phyloP scores from a whole-genome alignment of 2,797 vertebrate species.

The Pempheris klunzingeri region DNA sequence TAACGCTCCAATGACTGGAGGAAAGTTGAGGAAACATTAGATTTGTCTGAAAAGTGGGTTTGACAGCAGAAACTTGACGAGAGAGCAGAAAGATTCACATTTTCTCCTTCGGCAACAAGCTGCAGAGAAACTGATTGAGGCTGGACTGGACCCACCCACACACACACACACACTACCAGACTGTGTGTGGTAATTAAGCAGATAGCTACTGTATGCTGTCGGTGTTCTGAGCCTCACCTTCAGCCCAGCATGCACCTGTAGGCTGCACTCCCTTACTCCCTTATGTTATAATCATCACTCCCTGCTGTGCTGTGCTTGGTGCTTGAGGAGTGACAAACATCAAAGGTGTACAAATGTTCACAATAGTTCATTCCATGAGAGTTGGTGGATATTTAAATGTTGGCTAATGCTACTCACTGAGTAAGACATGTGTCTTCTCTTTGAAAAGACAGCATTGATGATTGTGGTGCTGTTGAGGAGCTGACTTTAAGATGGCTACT shows the following conservation, averaged over 20 bases:
- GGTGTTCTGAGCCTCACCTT: no score
- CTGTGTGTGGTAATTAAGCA: constrained; percentile 10
- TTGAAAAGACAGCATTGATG: no score
- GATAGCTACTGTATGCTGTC: no score
- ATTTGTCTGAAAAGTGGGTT: constrained; percentile 66
- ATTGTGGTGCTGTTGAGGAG: neutral
- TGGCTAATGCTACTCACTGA: neutral
- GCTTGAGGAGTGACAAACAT: neutral
- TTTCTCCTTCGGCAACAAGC: constrained; percentile 42
- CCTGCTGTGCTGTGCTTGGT: neutral
- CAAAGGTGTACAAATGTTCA: neutral
- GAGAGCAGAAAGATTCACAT: constrained; percentile 30
- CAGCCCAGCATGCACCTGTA: no score
- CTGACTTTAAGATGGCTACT: neutral
- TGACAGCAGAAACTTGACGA: constrained; percentile 52
- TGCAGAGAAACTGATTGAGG: constrained; percentile 29
- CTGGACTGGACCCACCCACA: constrained; percentile 24
- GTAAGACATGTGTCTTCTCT: no score
- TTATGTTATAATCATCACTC: neutral
- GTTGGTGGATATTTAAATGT: neutral
- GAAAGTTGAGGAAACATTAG: constrained; percentile 63
- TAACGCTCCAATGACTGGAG: constrained; percentile 33
- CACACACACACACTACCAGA: neutral
- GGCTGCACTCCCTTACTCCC: no score
- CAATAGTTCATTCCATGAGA: neutral